Evolutionary conservation across 2,888 invertebrate species (phyloP), one percentile per base, ranked within the genome.

Genomic region (Macaria notata): DNA sequence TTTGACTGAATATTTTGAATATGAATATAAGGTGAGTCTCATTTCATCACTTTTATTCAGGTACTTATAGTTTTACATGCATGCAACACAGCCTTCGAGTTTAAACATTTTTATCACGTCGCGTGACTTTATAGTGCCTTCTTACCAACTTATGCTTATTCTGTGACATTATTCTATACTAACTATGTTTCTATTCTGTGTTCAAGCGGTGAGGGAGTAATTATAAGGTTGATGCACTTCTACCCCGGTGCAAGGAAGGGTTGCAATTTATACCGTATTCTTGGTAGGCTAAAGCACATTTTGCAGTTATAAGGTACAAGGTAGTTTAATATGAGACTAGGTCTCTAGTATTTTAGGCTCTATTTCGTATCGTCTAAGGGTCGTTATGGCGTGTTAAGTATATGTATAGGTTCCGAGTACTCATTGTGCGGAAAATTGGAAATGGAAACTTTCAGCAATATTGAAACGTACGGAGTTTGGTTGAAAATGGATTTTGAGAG

Each of bases 191-290:
- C n/a, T 49, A 49, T 42, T n/a, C 8, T n/a, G 42, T 31, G 36
- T 42, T 44, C 36, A 41, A 48, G 52, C 58, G 58, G 39, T 45
- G 56, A 54, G 59, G 64, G 54, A 62, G 64, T 63, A 69, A 67
- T 67, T 67, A 63, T 47, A 64, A 61, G 61, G 67, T 69, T 65
- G 60, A 59, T 57, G 64, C 45, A 57, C 69, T 59, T 54, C 62
- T 54, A 62, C 65, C 63, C 63, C 48, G 58, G 53, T 63, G 64
- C 61, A 63, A 39, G 7, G 55, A 44, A 56, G 54, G 29, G 36
- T 53, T 38, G 7, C 39, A 46, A 5, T 44, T 49, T 42, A 29
- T n/a, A 4, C 55, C 44, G 31, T 52, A 55, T 4, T 55, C 45
- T 45, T 3, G 49, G 42, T 29, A 3, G 0, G 1, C 6, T 48